Evolutionary conservation across 1,140 invertebrate species (phyloP).

Genomic region (Platyscapa corneri): DNA sequence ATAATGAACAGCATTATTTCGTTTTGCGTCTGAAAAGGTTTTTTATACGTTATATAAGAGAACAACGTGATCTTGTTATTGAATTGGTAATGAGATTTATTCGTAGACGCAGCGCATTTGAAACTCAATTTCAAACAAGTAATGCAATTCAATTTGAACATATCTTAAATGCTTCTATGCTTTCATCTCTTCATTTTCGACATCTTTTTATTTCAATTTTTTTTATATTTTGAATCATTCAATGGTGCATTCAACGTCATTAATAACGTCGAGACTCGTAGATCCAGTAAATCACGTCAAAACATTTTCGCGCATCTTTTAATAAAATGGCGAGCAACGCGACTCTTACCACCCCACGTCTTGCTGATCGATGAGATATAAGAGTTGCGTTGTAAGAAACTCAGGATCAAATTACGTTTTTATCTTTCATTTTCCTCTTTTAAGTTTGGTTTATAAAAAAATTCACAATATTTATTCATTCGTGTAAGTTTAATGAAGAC

Average conservation of each 20-base stretch:
- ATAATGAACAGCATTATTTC: not conserved
- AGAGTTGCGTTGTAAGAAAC: not conserved
- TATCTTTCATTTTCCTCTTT: not conserved
- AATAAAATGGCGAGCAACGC: slow-evolving; percentile 20
- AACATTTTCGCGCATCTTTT: not conserved
- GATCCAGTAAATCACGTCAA: not conserved
- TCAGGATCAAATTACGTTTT: not conserved
- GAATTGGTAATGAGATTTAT: slow-evolving; percentile 30
- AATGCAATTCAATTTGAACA: slow-evolving; percentile 11
- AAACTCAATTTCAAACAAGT: slow-evolving; percentile 26
- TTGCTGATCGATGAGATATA: not conserved
- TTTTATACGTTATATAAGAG: not conserved
- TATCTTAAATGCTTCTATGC: not conserved
- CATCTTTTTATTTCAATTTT: not conserved
- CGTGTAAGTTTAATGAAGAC: not conserved
- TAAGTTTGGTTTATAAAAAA: not conserved
- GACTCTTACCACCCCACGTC: not conserved
- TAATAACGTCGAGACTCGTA: not conserved
- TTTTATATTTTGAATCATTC: not conserved
- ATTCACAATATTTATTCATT: not conserved
- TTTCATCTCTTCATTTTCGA: slow-evolving; percentile 29
- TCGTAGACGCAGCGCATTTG: not conserved
- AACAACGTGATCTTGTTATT: not conserved
- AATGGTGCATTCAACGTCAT: not conserved
- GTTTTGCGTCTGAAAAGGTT: not conserved